Evolutionary conservation across 2,888 invertebrate species (phyloP), one percentile per base, ranked within the genome.

Genomic region (Erebia palarica): DNA sequence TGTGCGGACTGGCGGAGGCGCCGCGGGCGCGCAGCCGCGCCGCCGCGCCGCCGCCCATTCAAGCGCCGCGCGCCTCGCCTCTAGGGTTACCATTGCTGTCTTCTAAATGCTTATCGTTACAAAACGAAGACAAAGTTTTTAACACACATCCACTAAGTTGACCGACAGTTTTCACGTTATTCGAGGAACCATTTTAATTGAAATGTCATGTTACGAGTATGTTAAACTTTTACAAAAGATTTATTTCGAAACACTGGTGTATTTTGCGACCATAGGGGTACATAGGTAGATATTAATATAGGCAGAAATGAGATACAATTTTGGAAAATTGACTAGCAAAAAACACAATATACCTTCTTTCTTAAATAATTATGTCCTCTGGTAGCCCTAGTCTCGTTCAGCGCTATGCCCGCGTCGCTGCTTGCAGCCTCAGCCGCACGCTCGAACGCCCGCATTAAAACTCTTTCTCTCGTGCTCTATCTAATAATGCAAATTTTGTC

Each of bases 1-100:
- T 90, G 90, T 91, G 92, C 92, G 92, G 92, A 92, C 92, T 92
- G 92, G 88, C 91, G 86, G 86, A 86, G 86, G 79, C 81, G 81
- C 81, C 81, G 81, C 74, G 78, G 80, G 72, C 81, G 81, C 80
- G 81, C 84, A 80, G 81, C 78, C 83, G 84, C 85, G 57, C 57
- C 82, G 84, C 85, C 75, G 68, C 77, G 78, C 78, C 78, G 83
- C 82, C 85, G 85, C 87, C 86, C 89, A 88, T 88, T 85, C 84
- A 84, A 80, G 82, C 80, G 82, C 81, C 84, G 83, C 79, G 77
- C 79, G 75, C 75, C 78, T 69, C 65, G 72, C 84, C 79, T 82
- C 79, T 81, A 57, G 64, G 68, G 64, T 13, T 64, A 13, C 68
- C 60, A 55, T 53, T 59, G 53, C 68, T 27, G 47, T 65, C 51